Evolutionary conservation across 1,140 invertebrate genomes (phyloP).

Genomic region (Papilio polytes): DNA sequence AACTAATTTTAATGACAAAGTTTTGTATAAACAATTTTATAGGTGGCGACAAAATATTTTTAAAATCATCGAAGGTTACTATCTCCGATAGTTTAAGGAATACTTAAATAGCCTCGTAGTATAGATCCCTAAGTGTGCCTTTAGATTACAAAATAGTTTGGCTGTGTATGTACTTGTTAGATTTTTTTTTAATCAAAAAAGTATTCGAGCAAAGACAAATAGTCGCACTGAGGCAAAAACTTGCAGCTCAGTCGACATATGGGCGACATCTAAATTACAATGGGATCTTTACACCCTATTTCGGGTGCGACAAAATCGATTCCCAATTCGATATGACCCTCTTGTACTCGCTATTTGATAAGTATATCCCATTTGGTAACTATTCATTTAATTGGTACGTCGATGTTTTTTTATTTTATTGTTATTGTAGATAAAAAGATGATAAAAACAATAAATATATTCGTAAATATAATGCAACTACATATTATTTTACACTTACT

Average conservation of each 20-base stretch:
- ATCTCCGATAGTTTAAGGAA: no score
- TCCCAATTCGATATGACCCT: conserved; percentile 78
- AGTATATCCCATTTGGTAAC: conserved; percentile 54
- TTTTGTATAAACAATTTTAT: no score
- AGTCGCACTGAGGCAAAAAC: conserved; percentile 45
- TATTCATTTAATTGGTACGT: conserved; percentile 36
- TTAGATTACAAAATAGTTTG: no score
- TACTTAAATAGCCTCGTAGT: neutral
- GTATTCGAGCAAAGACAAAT: conserved; percentile 40
- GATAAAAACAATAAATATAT: neutral
- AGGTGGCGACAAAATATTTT: no score
- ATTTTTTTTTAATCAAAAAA: neutral
- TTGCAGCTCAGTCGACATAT: conserved; percentile 65
- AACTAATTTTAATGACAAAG: neutral
- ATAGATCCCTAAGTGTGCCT: no score
- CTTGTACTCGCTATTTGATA: conserved; percentile 65
- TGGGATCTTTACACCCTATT: conserved; percentile 79
- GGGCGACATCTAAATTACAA: conserved; percentile 75
- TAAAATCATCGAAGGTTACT: no score
- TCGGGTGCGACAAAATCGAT: conserved; percentile 80
- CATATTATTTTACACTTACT: no score
- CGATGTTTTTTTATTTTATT: conserved; percentile 12
- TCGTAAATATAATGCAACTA: no score
- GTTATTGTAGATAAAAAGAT: conserved; percentile 4
- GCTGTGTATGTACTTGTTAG: no score